phyloP scores from a whole-genome alignment of 1,140 invertebrate genomes.

The Monochamus saltuarius region DNA sequence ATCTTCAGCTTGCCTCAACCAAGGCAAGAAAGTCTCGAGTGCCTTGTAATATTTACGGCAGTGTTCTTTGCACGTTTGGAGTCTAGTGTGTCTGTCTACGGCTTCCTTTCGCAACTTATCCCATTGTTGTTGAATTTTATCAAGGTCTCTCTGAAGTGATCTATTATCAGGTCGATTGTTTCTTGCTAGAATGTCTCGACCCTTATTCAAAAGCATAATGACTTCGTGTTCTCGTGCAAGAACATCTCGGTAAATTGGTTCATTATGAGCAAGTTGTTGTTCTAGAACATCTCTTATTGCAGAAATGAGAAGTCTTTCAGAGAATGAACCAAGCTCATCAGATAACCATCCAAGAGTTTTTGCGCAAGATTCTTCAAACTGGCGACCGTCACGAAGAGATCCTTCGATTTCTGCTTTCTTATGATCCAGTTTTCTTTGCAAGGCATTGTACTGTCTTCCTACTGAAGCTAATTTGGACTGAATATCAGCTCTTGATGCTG shows the following conservation, averaged over 20 bases:
- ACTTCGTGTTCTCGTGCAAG: conserved; percentile 90
- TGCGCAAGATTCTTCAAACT: conserved; percentile 83
- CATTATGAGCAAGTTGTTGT: conserved; percentile 84
- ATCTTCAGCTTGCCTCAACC: conserved; percentile 85
- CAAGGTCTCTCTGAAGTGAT: conserved; percentile 68
- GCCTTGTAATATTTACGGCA: conserved; percentile 86
- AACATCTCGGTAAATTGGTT: conserved; percentile 85
- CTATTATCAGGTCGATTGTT: conserved; percentile 59
- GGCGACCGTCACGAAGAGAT: conserved; percentile 77
- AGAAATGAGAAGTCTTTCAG: conserved; percentile 78
- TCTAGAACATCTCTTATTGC: conserved; percentile 81
- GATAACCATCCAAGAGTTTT: conserved; percentile 86
- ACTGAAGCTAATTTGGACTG: conserved; percentile 82
- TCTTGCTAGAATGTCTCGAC: conserved; percentile 70
- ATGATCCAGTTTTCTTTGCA: conserved; percentile 87
- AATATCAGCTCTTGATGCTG: conserved; percentile 86
- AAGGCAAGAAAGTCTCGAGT: conserved; percentile 83
- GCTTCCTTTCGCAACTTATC: conserved; percentile 85
- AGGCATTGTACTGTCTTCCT: conserved; percentile 78
- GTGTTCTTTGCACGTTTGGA: conserved; percentile 87
- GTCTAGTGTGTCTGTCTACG: conserved; percentile 77
- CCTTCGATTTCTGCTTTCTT: conserved; percentile 89
- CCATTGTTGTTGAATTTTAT: conserved; percentile 86
- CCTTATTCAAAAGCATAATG: conserved; percentile 92
- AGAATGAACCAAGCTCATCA: conserved; percentile 72